Conservation (phyloP, 1,140 invertebrate species). For the Orchestia grillus region DNA sequence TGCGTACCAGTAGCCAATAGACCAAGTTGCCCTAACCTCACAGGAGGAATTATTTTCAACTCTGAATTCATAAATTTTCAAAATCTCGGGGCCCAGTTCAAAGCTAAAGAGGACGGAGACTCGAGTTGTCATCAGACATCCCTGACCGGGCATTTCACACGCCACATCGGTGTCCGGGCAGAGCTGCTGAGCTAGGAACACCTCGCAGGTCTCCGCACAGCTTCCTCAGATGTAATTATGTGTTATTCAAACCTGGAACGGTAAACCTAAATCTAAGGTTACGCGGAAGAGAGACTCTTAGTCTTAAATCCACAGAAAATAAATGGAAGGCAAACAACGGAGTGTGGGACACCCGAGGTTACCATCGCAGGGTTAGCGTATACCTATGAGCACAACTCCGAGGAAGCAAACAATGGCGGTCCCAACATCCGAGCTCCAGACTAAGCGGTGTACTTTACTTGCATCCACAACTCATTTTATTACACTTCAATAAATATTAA, state of each 20-base stretch:
- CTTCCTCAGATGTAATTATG: not conserved
- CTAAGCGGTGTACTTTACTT: not conserved
- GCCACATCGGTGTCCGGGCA: not conserved
- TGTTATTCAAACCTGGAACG: too few relatives aligned
- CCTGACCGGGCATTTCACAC: not conserved
- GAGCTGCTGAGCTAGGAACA: not conserved
- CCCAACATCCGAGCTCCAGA: not conserved
- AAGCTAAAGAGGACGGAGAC: not conserved
- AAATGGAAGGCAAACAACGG: too few relatives aligned
- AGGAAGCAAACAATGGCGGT: not conserved
- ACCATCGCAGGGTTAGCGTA: not conserved
- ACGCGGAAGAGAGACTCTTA: too few relatives aligned
- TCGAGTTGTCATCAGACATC: not conserved
- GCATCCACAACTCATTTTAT: not conserved
- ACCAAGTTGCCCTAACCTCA: not conserved
- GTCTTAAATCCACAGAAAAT: too few relatives aligned
- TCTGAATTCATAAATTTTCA: not conserved
- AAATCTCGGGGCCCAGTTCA: not conserved
- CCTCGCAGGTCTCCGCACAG: not conserved
- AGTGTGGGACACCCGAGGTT: too few relatives aligned
- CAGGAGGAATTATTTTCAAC: not conserved
- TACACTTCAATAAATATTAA: slow-evolving; percentile 27
- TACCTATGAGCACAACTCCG: not conserved
- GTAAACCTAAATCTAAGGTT: too few relatives aligned
- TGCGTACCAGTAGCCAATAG: not conserved